Conservation (phyloP, 2,888 invertebrate genomes). For the Trissolcus brochymenae region DNA sequence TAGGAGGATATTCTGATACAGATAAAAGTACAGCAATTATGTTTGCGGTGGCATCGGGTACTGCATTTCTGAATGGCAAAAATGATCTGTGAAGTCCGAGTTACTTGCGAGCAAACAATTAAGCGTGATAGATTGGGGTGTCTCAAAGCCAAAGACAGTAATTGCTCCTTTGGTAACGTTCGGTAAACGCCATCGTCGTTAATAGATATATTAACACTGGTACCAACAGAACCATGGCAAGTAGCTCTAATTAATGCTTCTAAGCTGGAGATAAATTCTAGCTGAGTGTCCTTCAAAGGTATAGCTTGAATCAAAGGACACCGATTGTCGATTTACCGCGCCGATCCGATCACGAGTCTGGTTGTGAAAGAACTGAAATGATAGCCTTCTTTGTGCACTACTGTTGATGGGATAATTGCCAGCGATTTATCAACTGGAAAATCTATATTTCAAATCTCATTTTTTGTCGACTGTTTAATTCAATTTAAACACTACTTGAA, state of each 20-base stretch:
- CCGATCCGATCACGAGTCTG: neutral
- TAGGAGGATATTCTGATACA: slow-evolving; percentile 1
- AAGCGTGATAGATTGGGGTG: too few relatives aligned
- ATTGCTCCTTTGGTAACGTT: too few relatives aligned
- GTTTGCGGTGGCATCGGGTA: too few relatives aligned
- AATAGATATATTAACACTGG: slow-evolving; percentile 46
- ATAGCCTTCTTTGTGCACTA: neutral
- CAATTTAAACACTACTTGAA: neutral
- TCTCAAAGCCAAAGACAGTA: too few relatives aligned
- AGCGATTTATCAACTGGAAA: neutral
- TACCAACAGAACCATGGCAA: slow-evolving; percentile 25
- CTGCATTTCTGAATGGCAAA: too few relatives aligned
- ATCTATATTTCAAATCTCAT: neutral
- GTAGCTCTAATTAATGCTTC: slow-evolving; percentile 15
- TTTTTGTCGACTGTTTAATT: neutral
- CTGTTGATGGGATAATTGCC: neutral
- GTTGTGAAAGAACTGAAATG: slow-evolving; percentile 8
- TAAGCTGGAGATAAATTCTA: slow-evolving; percentile 20
- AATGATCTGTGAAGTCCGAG: too few relatives aligned
- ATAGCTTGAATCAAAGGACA: slow-evolving; percentile 23
- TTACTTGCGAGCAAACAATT: too few relatives aligned
- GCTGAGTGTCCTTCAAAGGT: slow-evolving; percentile 18
- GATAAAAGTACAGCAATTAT: neutral
- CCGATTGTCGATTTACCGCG: slow-evolving; percentile 14
- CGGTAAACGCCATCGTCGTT: slow-evolving; percentile 22